Conservation (phyloP, 2,888 invertebrate genomes). For the Nesidiocoris tenuis region DNA sequence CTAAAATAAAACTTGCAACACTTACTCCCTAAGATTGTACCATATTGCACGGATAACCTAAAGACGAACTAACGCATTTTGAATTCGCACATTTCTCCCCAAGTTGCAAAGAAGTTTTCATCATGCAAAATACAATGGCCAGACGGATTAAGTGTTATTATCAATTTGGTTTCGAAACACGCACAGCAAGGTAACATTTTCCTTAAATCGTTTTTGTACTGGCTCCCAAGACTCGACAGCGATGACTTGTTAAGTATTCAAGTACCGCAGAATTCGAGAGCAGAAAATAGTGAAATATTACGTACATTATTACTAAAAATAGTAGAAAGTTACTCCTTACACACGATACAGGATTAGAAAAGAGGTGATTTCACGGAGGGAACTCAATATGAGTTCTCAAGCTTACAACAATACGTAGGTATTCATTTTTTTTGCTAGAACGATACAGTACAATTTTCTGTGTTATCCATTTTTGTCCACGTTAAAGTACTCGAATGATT, state of each 20-base stretch:
- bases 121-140: slow-evolving; percentile 17
- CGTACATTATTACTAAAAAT: slow-evolving; percentile 8
- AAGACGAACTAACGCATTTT: slow-evolving; percentile 9
- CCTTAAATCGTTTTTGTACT: not conserved
- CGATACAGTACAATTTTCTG: not conserved
- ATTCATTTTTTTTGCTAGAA: not conserved
- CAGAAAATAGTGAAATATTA: slow-evolving; percentile 14
- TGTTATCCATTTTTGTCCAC: not conserved
- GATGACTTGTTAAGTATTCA: not conserved
- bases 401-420: slow-evolving; percentile 22
- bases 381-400: slow-evolving; percentile 32
- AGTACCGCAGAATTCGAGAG: slow-evolving; percentile 17
- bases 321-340: slow-evolving; percentile 24
- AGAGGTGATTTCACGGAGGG: slow-evolving; percentile 19
- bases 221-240: slow-evolving; percentile 7
- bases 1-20: slow-evolving; percentile 7
- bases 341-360: slow-evolving; percentile 20
- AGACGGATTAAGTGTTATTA: slow-evolving; percentile 26
- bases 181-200: slow-evolving; percentile 35
- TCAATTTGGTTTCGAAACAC: slow-evolving; percentile 14
- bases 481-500: slow-evolving; percentile 7
- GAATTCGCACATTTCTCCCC: not conserved
- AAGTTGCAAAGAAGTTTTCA: slow-evolving; percentile 9
- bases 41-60: slow-evolving; percentile 33
- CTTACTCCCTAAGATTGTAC: slow-evolving; percentile 19